These are phyloP conservation scores for Muricea muricata DNA, from an alignment of 92 coral and sea anemone species.

Conservation along the genomic window DNA sequence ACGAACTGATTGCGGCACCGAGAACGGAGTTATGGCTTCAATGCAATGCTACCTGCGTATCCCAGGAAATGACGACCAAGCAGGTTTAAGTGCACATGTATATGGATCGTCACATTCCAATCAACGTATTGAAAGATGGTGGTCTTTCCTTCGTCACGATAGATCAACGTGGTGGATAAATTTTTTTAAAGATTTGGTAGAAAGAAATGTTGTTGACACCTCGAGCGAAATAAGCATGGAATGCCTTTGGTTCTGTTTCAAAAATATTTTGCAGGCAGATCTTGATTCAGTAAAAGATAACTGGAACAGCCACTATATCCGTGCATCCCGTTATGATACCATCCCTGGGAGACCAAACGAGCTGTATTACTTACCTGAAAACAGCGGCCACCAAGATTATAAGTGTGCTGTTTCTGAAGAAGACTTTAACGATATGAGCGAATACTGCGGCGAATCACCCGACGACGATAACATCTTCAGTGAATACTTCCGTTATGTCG, in stretches of 20 bases:
- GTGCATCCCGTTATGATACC: slow-evolving; percentile 31
- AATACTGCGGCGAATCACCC: slow-evolving; percentile 5
- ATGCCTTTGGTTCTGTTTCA: slow-evolving; percentile 10
- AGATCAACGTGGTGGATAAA: slow-evolving; percentile 26
- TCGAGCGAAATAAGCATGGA: slow-evolving; percentile 9
- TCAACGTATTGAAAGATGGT: slow-evolving; percentile 4
- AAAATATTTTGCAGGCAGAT: slow-evolving; percentile 19
- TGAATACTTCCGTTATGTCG: slow-evolving; percentile 3
- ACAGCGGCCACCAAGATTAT: slow-evolving; percentile 40
- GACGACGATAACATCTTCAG: slow-evolving; percentile 26
- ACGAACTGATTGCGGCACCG: slow-evolving; percentile 21
- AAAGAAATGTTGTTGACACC: slow-evolving; percentile 10
- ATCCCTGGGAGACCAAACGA: slow-evolving; percentile 55
- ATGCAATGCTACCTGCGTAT: slow-evolving; percentile 19
- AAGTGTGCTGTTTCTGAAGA: slow-evolving; percentile 25
- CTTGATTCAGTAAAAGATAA: slow-evolving; percentile 4
- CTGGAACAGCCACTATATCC: slow-evolving; percentile 21
- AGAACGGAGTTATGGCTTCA: slow-evolving; percentile 15
- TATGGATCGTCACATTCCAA: slow-evolving; percentile 11
- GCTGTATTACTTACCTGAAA: slow-evolving; percentile 44
- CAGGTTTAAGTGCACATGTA: slow-evolving; percentile 10
- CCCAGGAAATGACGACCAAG: not conserved
- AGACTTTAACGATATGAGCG: slow-evolving; percentile 38
- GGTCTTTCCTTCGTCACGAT: slow-evolving; percentile 15
- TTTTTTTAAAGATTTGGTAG: not conserved